A percentile compares a stretch with the other conserved stretches of the same genome.
These are phyloP conservation scores for Odontocerum albicorne DNA, from an alignment of 2,888 invertebrate species.

Conservation along the genomic window DNA sequence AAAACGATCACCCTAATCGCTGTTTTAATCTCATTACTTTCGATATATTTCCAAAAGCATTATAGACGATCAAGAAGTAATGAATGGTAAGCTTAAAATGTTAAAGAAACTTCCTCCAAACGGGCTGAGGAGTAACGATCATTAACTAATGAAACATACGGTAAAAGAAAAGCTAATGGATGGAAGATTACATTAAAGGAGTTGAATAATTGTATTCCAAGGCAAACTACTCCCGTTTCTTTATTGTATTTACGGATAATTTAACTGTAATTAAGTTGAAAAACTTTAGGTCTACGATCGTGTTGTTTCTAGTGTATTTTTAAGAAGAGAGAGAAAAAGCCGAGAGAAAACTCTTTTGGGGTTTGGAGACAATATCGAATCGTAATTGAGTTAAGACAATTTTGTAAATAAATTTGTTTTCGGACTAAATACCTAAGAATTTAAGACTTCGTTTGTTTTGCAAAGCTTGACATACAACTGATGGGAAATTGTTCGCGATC, in stretches of 20 bases:
- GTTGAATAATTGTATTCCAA: conserved; percentile 13
- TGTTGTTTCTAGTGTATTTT: neutral
- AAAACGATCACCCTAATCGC: no score
- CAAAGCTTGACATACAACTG: neutral
- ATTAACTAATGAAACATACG: conserved; percentile 26
- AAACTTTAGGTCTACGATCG: conserved; percentile 7
- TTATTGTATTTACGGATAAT: conserved; percentile 21
- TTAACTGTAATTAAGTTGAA: conserved; percentile 22
- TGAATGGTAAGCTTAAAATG: no score
- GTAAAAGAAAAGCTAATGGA: conserved; percentile 11
- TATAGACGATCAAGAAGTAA: no score
- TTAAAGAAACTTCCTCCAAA: no score
- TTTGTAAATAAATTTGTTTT: conserved; percentile 1
- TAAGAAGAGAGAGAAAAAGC: neutral
- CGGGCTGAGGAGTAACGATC: conserved; percentile 2
- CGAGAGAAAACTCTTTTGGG: conserved; percentile 8
- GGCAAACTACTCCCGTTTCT: neutral
- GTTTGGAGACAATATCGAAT: conserved; percentile 7
- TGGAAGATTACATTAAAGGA: neutral
- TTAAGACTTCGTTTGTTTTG: neutral
- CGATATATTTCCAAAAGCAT: no score
- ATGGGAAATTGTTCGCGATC: no score
- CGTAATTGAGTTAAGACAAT: conserved; percentile 8
- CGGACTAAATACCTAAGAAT: neutral
- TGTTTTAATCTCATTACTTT: no score